Percentiles rank a stretch among this genome's conserved stretches.
These are phyloP conservation scores for Leptopilina syphax DNA, from an alignment of 2,888 invertebrate genomes.

Conservation along the genomic window DNA sequence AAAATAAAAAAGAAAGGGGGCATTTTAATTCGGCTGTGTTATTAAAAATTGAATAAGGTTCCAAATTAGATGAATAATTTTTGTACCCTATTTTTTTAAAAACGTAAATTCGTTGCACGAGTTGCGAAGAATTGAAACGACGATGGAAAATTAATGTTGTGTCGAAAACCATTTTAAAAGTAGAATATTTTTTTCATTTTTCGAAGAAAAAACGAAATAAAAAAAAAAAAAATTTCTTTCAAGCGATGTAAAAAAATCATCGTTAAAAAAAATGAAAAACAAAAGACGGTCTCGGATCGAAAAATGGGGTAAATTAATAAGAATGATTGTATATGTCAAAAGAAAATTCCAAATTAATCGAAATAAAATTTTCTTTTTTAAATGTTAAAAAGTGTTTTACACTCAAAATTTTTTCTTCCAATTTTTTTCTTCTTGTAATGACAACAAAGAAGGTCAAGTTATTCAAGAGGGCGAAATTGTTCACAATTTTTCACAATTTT, in stretches of 20 bases:
- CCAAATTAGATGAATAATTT: slow-evolving; percentile 74
- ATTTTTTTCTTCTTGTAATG: too few relatives aligned
- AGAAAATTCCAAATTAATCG: too few relatives aligned
- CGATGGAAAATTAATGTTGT: slow-evolving; percentile 40
- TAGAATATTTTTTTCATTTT: slow-evolving; percentile 27
- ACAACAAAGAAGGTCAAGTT: too few relatives aligned
- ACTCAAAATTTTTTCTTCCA: too few relatives aligned
- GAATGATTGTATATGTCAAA: too few relatives aligned
- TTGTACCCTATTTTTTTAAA: slow-evolving; percentile 77
- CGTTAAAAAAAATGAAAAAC: slow-evolving; percentile 46
- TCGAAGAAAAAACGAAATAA: slow-evolving; percentile 18
- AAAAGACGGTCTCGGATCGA: slow-evolving; percentile 60
- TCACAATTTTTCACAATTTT: too few relatives aligned
- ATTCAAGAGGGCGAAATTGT: too few relatives aligned
- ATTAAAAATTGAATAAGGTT: slow-evolving; percentile 65
- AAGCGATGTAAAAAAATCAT: slow-evolving; percentile 44
- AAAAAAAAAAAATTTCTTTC: background rate
- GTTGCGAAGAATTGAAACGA: slow-evolving; percentile 56
- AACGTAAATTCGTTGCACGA: slow-evolving; percentile 51
- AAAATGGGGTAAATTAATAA: slow-evolving; percentile 57
- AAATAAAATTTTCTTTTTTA: too few relatives aligned
- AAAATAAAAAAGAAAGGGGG: slow-evolving; percentile 58
- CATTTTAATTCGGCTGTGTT: slow-evolving; percentile 77
- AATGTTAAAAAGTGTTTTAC: too few relatives aligned
- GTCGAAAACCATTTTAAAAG: slow-evolving; percentile 34